phyloP scores from a whole-genome alignment of 1,140 invertebrate species.

The Drosophila eugracilis region DNA sequence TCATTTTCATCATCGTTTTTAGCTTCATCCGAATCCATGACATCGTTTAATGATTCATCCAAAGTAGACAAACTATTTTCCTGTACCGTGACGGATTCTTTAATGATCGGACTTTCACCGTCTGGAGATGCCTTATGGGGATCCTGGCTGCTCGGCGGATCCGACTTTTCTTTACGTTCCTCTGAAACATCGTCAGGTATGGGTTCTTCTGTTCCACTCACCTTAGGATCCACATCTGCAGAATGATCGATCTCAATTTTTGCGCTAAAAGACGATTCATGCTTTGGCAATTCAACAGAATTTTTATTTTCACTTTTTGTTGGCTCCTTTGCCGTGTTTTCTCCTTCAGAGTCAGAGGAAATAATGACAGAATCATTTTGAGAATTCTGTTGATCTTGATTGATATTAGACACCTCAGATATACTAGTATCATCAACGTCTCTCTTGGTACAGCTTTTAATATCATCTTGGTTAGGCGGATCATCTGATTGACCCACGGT shows the following conservation, averaged over 20 bases:
- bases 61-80: neutral
- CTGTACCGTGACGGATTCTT: neutral
- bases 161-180: neutral
- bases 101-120: neutral
- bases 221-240: neutral
- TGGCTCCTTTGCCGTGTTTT: neutral
- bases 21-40: neutral
- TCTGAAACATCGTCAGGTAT: neutral
- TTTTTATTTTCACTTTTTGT: neutral
- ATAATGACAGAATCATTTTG: neutral
- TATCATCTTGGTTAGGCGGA: neutral
- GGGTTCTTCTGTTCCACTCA: neutral
- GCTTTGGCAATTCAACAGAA: neutral
- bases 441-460: neutral
- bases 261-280: neutral
- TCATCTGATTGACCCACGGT: neutral
- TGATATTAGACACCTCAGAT: neutral
- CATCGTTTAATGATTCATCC: neutral
- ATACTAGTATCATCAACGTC: neutral
- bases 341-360: neutral
- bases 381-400: neutral
- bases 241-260: slow-evolving; percentile 1
- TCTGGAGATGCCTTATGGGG: neutral
- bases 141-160: neutral
- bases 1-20: neutral